Evolutionary conservation across 2,797 vertebrate species (phyloP).

Genomic region (Oreochromis mossambicus): DNA sequence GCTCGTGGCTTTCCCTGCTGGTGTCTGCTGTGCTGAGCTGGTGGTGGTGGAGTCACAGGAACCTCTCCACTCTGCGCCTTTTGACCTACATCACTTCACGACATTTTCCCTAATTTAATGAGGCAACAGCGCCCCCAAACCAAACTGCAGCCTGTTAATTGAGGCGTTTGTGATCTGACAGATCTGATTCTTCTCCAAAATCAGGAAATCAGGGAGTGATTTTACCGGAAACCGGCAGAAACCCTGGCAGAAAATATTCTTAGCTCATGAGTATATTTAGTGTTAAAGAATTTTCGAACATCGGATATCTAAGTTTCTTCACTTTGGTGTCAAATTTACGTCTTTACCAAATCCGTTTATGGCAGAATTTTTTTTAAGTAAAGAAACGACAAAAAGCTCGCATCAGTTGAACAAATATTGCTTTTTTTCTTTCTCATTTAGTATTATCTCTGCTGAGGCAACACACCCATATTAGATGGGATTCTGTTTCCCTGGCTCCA

Average conservation of each 20-base stretch:
- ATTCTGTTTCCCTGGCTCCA: background rate
- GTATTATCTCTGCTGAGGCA: background rate
- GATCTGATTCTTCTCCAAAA: accelerated
- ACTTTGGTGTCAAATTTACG: background rate
- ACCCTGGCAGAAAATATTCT: background rate
- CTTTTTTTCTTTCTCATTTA: background rate
- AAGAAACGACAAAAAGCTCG: accelerated
- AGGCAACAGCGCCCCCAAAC: background rate
- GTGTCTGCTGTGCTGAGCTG: background rate
- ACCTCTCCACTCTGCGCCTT: background rate
- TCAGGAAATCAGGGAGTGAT: background rate
- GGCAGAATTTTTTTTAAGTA: background rate
- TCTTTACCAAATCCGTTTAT: background rate
- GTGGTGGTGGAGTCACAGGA: background rate
- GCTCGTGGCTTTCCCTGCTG: background rate
- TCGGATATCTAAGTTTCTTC: accelerated
- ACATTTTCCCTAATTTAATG: background rate
- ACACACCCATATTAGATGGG: background rate
- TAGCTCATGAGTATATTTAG: background rate
- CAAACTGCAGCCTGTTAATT: background rate
- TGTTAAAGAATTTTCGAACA: background rate
- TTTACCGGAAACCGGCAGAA: background rate
- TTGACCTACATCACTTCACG: background rate
- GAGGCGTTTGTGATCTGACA: background rate
- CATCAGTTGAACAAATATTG: background rate